phyloP scores from a whole-genome alignment of 1,140 invertebrate genomes.

The Eumaeus atala region DNA sequence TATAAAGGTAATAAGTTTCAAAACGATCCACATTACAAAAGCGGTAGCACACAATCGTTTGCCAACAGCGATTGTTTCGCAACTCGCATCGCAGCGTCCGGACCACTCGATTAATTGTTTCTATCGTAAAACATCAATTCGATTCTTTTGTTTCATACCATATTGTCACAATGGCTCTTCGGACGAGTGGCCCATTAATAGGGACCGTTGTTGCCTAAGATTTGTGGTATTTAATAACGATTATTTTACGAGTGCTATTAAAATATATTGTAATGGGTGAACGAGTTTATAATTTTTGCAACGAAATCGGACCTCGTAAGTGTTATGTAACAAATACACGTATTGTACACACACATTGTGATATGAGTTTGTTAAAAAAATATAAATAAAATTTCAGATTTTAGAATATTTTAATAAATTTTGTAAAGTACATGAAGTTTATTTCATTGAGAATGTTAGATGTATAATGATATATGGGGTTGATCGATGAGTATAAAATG shows the following conservation, averaged over 20 bases:
- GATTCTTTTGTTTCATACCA: slow-evolving; percentile 57
- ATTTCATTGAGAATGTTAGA: not conserved
- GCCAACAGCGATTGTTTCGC: slow-evolving; percentile 63
- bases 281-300: slow-evolving; percentile 46
- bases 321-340: slow-evolving; percentile 50
- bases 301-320: slow-evolving; percentile 36
- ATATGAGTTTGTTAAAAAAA: too few relatives aligned
- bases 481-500: slow-evolving; percentile 26
- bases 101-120: slow-evolving; percentile 71
- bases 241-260: slow-evolving; percentile 34
- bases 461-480: slow-evolving; percentile 32
- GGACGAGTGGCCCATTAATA: slow-evolving; percentile 33
- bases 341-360: too few relatives aligned
- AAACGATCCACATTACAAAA: slow-evolving; percentile 73
- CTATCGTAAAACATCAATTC: slow-evolving; percentile 54
- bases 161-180: slow-evolving; percentile 34
- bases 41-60: slow-evolving; percentile 68
- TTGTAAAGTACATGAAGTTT: too few relatives aligned
- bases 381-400: too few relatives aligned
- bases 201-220: slow-evolving; percentile 33
- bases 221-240: slow-evolving; percentile 31
- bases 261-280: slow-evolving; percentile 41
- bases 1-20: slow-evolving; percentile 62
- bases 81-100: slow-evolving; percentile 67
- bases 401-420: too few relatives aligned